Conservation (phyloP, 2,888 invertebrate genomes). For the Hemaris fuciformis region DNA sequence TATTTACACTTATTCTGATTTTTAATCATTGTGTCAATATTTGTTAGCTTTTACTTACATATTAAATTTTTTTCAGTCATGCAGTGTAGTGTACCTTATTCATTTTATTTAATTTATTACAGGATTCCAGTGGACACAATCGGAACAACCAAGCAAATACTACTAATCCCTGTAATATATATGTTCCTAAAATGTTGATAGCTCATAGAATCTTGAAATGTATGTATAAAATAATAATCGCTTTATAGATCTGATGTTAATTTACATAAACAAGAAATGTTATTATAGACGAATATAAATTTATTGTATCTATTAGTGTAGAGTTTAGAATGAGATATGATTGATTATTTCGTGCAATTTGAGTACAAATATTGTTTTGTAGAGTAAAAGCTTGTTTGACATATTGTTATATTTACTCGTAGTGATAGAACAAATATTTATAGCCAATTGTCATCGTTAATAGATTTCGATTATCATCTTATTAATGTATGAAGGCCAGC, state of each 20-base stretch:
- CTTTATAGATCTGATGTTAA: background rate
- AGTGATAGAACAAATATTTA: background rate
- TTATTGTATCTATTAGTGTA: background rate
- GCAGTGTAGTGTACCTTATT: background rate
- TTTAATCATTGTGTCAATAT: background rate
- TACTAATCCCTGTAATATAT: constrained; percentile 29
- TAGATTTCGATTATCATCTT: background rate
- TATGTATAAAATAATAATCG: constrained; percentile 4
- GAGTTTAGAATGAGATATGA: background rate
- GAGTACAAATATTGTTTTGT: background rate
- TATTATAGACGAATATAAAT: background rate
- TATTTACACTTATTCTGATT: background rate
- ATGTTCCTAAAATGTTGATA: constrained; percentile 4
- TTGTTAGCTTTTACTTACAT: background rate
- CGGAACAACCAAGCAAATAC: constrained; percentile 41
- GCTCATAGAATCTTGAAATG: background rate
- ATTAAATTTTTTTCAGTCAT: background rate
- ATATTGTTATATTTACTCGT: background rate
- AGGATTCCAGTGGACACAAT: constrained; percentile 54
- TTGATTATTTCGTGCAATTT: background rate
- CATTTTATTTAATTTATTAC: constrained; percentile 27
- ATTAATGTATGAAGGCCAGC: background rate
- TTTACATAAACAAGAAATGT: background rate
- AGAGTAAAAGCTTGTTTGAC: background rate
- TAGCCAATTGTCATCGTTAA: background rate